These are phyloP conservation scores for Tachysurus vachellii DNA, from an alignment of 2,113 vertebrate genomes.

Conservation along the genomic window DNA sequence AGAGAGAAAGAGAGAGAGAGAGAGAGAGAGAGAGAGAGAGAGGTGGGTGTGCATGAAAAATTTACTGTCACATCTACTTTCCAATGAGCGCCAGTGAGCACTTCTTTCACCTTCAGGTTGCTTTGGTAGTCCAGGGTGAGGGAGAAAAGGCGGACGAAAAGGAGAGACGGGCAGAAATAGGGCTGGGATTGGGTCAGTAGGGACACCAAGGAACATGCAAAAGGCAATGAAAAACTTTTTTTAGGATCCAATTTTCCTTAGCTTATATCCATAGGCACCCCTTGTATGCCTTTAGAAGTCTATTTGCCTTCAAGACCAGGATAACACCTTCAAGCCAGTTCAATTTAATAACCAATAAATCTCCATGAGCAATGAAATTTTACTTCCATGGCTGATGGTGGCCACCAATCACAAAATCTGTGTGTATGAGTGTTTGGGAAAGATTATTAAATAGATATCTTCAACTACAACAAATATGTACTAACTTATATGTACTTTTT, in stretches of 20 bases:
- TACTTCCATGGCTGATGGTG: slow-evolving; percentile 57
- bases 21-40: slow-evolving; percentile 53
- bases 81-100: slow-evolving; percentile 91
- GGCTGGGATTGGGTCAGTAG: slow-evolving; percentile 52
- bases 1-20: slow-evolving; percentile 58
- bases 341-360: slow-evolving; percentile 79
- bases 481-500: slow-evolving; percentile 19
- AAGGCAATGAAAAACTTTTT: slow-evolving; percentile 66
- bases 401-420: slow-evolving; percentile 26
- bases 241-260: slow-evolving; percentile 72
- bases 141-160: slow-evolving; percentile 5
- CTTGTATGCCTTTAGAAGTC: slow-evolving; percentile 57
- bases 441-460: slow-evolving; percentile 9
- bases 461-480: slow-evolving; percentile 50
- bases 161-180: neutral
- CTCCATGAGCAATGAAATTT: slow-evolving; percentile 67
- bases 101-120: slow-evolving; percentile 94
- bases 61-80: slow-evolving; percentile 95
- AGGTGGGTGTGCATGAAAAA: slow-evolving; percentile 85
- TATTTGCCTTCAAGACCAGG: slow-evolving; percentile 72
- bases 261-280: slow-evolving; percentile 55
- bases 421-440: neutral
- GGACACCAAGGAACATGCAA: slow-evolving; percentile 53
- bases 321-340: slow-evolving; percentile 66
- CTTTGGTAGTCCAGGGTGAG: slow-evolving; percentile 59